phyloP scores from a whole-genome alignment of 2,113 vertebrate genomes.

The Menura novaehollandiae region DNA sequence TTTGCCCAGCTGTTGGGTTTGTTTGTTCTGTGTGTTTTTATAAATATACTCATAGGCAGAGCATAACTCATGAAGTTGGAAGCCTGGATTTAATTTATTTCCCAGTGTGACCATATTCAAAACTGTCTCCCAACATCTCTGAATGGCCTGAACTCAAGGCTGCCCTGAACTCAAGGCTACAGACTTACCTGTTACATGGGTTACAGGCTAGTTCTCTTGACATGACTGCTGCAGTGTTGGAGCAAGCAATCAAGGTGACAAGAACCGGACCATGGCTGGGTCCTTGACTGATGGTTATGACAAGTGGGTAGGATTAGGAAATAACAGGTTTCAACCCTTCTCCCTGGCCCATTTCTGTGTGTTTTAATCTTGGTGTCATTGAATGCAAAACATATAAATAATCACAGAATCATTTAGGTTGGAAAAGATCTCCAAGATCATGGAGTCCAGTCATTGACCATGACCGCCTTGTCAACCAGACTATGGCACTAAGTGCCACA shows the following conservation, averaged over 20 bases:
- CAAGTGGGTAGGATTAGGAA: neutral
- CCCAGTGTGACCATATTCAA: neutral
- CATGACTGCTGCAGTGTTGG: neutral
- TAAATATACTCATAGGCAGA: neutral
- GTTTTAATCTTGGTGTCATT: neutral
- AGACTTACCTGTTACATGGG: neutral
- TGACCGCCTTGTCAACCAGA: neutral
- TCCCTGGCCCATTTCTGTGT: neutral
- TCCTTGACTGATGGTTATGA: neutral
- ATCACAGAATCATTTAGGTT: neutral
- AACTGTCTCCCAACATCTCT: neutral
- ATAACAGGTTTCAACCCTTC: neutral
- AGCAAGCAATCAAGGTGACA: neutral
- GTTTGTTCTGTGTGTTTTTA: neutral
- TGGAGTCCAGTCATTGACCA: rapidly evolving
- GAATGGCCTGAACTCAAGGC: neutral
- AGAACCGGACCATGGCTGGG: neutral
- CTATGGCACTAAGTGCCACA: rapidly evolving
- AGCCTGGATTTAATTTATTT: neutral
- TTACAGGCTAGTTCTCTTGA: neutral
- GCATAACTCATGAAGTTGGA: neutral
- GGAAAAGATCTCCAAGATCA: neutral
- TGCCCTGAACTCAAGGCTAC: neutral
- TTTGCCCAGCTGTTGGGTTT: neutral
- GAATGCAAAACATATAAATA: neutral